Conservation (phyloP, 2,888 invertebrate genomes). For the Anagyrus pseudococci region DNA sequence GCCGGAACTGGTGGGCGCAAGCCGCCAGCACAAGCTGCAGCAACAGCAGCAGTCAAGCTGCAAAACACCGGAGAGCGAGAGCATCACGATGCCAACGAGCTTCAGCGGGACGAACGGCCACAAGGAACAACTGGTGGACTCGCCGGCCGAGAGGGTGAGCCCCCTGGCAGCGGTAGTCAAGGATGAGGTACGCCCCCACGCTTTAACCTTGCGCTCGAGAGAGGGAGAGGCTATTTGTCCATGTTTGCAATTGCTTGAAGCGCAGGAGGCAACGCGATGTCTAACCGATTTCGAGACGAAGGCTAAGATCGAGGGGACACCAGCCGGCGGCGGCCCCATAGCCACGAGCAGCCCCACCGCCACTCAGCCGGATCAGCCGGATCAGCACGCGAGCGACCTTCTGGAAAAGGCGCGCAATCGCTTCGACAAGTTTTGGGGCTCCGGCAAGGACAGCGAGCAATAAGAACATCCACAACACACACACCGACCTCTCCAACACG, state of each 20-base stretch:
- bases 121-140: conserved; percentile 45
- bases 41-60: conserved; percentile 54
- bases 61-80: conserved; percentile 61
- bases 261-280: conserved; percentile 56
- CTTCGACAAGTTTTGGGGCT: conserved; percentile 85
- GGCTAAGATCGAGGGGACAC: conserved; percentile 50
- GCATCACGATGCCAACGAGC: conserved; percentile 58
- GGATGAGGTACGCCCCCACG: conserved; percentile 32
- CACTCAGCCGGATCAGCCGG: conserved; percentile 49
- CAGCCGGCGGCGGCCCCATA: conserved; percentile 42
- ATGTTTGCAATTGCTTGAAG: neutral
- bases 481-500: too few species aligned
- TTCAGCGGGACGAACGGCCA: conserved; percentile 56
- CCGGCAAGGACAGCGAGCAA: conserved; percentile 29
- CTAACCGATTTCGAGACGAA: conserved; percentile 65
- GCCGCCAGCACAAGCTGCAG: conserved; percentile 59
- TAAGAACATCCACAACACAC: conserved; percentile 7
- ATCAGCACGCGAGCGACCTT: conserved; percentile 71
- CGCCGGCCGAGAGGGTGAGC: conserved; percentile 55
- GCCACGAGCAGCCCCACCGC: conserved; percentile 39
- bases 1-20: conserved; percentile 67
- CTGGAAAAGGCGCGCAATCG: conserved; percentile 82
- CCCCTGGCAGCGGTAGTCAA: conserved; percentile 53
- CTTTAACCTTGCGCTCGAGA: neutral
- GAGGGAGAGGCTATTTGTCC: neutral